These are phyloP conservation scores for Schizaphis graminum DNA, from an alignment of 2,888 invertebrate species.

Conservation along the genomic window DNA sequence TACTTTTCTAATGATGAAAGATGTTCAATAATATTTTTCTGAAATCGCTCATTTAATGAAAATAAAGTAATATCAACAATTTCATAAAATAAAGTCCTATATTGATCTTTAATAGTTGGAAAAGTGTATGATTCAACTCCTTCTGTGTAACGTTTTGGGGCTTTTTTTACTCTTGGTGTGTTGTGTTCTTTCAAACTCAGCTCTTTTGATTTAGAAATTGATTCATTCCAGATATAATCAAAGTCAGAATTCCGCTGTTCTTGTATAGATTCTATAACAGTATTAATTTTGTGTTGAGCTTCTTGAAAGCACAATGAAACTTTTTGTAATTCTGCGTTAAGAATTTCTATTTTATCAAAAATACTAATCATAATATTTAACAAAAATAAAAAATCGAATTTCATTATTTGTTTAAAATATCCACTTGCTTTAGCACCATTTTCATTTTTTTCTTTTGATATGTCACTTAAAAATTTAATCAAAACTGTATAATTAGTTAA, in stretches of 20 bases:
- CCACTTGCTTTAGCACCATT: slow-evolving; percentile 18
- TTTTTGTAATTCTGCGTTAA: not conserved
- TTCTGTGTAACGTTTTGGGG: slow-evolving; percentile 14
- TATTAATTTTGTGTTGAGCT: not conserved
- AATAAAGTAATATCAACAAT: slow-evolving; percentile 37
- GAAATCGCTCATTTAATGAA: slow-evolving; percentile 18
- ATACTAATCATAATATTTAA: not conserved
- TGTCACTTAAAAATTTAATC: not conserved
- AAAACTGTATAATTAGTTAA: not conserved
- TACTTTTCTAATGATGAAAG: slow-evolving; percentile 38
- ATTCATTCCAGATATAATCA: slow-evolving; percentile 31
- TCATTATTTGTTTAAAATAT: slow-evolving; percentile 3
- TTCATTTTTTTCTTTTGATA: not conserved
- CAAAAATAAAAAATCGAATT: not conserved
- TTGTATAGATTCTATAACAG: not conserved
- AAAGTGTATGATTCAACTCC: slow-evolving; percentile 14
- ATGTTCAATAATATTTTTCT: slow-evolving; percentile 38
- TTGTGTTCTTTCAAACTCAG: not conserved
- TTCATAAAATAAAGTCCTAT: slow-evolving; percentile 35
- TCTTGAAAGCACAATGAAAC: not conserved
- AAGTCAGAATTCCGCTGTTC: slow-evolving; percentile 20
- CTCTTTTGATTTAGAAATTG: not conserved
- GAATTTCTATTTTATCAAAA: not conserved
- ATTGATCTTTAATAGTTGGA: slow-evolving; percentile 42
- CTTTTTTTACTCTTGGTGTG: not conserved